Conservation (phyloP, 2,888 invertebrate species). For the Drosophila yooni region DNA sequence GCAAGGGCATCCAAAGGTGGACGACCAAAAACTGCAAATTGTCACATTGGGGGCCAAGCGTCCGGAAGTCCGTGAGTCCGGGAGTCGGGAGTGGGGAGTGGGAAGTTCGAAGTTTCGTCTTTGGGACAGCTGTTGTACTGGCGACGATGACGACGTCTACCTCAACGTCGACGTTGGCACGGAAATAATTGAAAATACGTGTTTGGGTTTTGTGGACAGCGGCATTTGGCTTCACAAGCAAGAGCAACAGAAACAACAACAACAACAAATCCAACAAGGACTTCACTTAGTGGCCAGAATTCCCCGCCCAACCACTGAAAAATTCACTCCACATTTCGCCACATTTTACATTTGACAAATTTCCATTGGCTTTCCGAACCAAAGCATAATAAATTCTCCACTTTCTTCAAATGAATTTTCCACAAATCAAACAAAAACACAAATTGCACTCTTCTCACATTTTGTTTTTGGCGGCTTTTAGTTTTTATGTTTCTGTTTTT, state of each 20-base stretch:
- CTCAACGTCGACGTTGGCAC: slow-evolving; percentile 70
- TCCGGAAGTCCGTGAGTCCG: not conserved
- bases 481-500: not conserved
- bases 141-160: slow-evolving; percentile 61
- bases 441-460: not conserved
- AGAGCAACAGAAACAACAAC: slow-evolving; percentile 30
- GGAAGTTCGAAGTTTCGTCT: slow-evolving; percentile 11
- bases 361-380: slow-evolving; percentile 52
- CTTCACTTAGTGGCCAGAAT: slow-evolving; percentile 52
- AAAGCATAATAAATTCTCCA: slow-evolving; percentile 71
- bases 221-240: slow-evolving; percentile 63
- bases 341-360: slow-evolving; percentile 67
- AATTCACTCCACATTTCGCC: slow-evolving; percentile 9
- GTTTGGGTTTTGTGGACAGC: slow-evolving; percentile 79
- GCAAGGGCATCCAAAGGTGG: not conserved
- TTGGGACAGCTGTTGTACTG: slow-evolving; percentile 38
- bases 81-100: not conserved
- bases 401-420: slow-evolving; percentile 71
- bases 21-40: slow-evolving; percentile 32
- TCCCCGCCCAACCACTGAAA: slow-evolving; percentile 3
- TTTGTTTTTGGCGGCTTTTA: not conserved
- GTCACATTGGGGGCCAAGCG: slow-evolving; percentile 26
- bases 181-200: slow-evolving; percentile 83
- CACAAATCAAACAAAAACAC: slow-evolving; percentile 37
- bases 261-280: slow-evolving; percentile 27